Evolutionary conservation across 2,113 vertebrate species (phyloP), one percentile per base, ranked within the genome.

Genomic region (Lampris megalopsis): DNA sequence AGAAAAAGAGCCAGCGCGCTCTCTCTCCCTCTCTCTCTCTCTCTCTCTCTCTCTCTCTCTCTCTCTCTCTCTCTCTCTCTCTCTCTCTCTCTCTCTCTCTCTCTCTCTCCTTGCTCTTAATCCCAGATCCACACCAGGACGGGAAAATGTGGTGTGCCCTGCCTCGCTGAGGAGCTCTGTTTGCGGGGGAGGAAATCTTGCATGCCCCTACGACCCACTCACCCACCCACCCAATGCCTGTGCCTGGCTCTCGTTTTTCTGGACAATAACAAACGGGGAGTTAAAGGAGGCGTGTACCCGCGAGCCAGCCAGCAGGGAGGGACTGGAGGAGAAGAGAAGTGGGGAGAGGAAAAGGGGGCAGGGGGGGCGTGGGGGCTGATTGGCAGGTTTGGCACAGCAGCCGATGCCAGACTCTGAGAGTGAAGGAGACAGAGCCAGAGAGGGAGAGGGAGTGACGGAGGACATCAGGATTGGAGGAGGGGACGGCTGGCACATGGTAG

Each of bases 351-450:
- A 63, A 68, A 53, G 68, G 65, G 71, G 69, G 38, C 65, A 81
- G 52, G 62, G 48, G 48, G 65, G n/a, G 9, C 53, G 37, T 59
- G 67, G 63, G 64, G 68, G 71, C 60, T 66, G 70, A 88, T 82
- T 73, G 77, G 64, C 62, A 81, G 77, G 79, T 81, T 80, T 73
- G 73, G 70, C 74, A 75, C 82, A 73, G 79, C 84, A 83, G 79
- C 87, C 67, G 84, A 90, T 90, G 83, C 82, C 89, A 71, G 65
- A 48, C 59, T 83, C 83, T 79, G 81, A 75, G 70, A 79, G 84
- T 68, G 78, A 71, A 13, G 53, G 11, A 68, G 24, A 36, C 49
- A 50, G 24, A 24, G n/a, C 45, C 9, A 59, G 50, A 78, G 4
- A 76, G 71, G 50, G 57, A 53, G 53, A 37, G 54, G 35, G 56